Evolutionary conservation across 2,113 vertebrate genomes (phyloP).

Genomic region (Larimichthys crocea): DNA sequence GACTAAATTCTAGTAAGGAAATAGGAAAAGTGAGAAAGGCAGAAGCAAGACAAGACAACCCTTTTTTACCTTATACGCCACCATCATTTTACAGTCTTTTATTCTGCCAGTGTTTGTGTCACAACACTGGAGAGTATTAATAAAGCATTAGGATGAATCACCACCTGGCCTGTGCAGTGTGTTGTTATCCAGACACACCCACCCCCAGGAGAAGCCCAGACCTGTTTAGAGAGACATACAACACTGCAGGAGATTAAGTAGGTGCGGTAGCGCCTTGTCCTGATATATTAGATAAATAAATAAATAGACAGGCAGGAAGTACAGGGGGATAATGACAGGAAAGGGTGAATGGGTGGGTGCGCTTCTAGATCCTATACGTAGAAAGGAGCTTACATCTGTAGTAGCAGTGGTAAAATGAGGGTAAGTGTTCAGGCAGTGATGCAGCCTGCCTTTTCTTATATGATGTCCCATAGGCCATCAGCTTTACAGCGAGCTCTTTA

Average conservation of each 20-base stretch:
- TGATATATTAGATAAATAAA: conserved; percentile 52
- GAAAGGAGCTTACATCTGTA: neutral
- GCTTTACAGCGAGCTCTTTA: neutral
- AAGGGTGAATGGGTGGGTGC: neutral
- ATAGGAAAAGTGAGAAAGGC: no score
- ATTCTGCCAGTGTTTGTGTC: conserved; percentile 35
- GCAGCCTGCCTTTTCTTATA: neutral
- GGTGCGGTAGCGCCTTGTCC: conserved; percentile 30
- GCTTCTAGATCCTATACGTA: neutral
- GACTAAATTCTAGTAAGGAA: neutral
- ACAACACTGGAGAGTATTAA: conserved; percentile 42
- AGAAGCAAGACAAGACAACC: no score
- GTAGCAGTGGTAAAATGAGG: neutral
- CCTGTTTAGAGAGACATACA: conserved; percentile 63
- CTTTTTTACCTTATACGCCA: neutral
- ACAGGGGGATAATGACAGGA: conserved; percentile 12
- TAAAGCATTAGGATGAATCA: conserved; percentile 67
- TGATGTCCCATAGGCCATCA: conserved; percentile 5
- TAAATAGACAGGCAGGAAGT: conserved; percentile 29
- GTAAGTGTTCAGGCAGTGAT: neutral
- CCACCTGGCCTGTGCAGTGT: conserved; percentile 44
- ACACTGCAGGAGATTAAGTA: conserved; percentile 37
- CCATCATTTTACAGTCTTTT: neutral
- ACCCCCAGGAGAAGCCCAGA: conserved; percentile 59
- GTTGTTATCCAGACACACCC: conserved; percentile 66